Evolutionary conservation across 2,888 invertebrate species (phyloP).

Genomic region (Drepana falcataria): DNA sequence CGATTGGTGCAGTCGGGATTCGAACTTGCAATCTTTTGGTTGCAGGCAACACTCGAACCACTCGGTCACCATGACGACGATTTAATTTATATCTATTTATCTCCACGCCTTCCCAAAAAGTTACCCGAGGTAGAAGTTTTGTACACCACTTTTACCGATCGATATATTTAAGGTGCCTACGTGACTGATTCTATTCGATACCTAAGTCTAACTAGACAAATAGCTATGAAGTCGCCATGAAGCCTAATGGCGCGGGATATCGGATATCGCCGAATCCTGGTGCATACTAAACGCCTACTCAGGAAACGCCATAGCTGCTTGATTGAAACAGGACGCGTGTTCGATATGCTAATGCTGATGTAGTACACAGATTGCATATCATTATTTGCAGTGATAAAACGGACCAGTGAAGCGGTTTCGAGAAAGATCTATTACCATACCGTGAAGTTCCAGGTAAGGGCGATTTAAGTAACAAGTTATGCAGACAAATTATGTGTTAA

Average conservation of each 20-base stretch:
- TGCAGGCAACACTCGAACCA: too few species aligned
- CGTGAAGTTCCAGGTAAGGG: neutral
- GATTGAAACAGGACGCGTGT: conserved; percentile 1
- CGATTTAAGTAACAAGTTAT: neutral
- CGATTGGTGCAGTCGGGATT: too few species aligned
- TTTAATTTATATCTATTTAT: too few species aligned
- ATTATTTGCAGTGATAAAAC: conserved; percentile 1
- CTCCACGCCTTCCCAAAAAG: too few species aligned
- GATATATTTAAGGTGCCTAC: too few species aligned
- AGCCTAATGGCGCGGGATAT: conserved; percentile 21
- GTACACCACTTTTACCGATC: too few species aligned
- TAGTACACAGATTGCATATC: conserved; percentile 3
- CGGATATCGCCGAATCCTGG: conserved; percentile 27
- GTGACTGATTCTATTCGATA: too few species aligned
- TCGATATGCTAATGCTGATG: conserved; percentile 11
- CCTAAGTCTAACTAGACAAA: neutral
- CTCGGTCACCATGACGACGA: too few species aligned
- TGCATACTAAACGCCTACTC: conserved; percentile 40
- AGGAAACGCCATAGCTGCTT: conserved; percentile 27
- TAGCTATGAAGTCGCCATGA: conserved; percentile 8
- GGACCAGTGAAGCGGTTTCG: neutral
- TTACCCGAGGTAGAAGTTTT: too few species aligned
- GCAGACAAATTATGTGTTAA: neutral
- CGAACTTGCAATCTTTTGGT: too few species aligned
- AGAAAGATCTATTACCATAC: neutral